Evolutionary conservation across 2,888 invertebrate genomes (phyloP).

Genomic region (Stenchaetothrips biformis): DNA sequence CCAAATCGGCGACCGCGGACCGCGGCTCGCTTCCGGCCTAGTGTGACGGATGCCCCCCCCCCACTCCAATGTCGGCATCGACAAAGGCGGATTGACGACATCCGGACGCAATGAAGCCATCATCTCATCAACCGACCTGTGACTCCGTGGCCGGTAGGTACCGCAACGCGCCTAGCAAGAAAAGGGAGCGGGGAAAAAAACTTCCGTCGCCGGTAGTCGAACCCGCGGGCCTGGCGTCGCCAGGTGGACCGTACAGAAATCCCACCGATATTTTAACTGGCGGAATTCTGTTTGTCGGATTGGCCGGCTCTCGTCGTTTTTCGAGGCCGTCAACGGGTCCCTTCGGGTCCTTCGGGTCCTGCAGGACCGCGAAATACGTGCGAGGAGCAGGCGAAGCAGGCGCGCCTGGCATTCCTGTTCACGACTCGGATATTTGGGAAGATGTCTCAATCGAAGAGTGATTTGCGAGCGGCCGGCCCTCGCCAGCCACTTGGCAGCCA

Average conservation of each 20-base stretch:
- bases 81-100: not conserved
- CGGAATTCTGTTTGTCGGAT: not conserved
- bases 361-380: not conserved
- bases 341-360: not conserved
- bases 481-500: no score
- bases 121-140: not conserved
- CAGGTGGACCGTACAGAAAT: no score
- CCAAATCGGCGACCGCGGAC: no score
- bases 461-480: not conserved
- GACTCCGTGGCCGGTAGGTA: not conserved
- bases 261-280: no score
- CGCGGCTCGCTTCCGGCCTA: no score
- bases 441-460: constrained; percentile 21
- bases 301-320: no score
- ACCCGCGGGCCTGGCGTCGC: no score
- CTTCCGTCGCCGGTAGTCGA: no score
- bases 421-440: not conserved
- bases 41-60: not conserved
- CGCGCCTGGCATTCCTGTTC: not conserved
- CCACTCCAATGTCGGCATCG: not conserved
- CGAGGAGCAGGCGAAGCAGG: not conserved
- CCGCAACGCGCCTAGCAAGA: not conserved
- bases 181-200: not conserved
- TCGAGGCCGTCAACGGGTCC: not conserved
- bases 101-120: not conserved